These are phyloP conservation scores for Teinopalpus imperialis DNA, from an alignment of 2,888 invertebrate genomes.

Conservation along the genomic window DNA sequence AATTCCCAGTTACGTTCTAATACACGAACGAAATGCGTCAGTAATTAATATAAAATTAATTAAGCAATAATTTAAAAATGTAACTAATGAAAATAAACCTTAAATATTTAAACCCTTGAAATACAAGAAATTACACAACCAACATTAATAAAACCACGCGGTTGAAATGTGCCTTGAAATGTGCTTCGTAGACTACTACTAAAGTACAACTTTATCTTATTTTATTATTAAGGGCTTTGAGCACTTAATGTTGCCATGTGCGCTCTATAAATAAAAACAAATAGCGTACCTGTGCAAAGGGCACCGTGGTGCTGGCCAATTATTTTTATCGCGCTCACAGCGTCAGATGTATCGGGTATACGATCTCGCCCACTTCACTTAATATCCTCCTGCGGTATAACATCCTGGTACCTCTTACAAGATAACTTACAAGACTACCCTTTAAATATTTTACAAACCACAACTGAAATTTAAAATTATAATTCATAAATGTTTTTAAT, in stretches of 20 bases:
- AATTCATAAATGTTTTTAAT: too few relatives aligned
- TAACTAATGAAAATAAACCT: too few relatives aligned
- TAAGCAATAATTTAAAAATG: too few relatives aligned
- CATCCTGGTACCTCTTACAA: slow-evolving; percentile 66
- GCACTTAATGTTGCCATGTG: slow-evolving; percentile 41
- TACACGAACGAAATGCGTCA: too few relatives aligned
- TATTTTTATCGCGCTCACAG: slow-evolving; percentile 33
- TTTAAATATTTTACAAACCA: too few relatives aligned
- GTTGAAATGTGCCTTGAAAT: slow-evolving; percentile 1
- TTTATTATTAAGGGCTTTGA: slow-evolving; percentile 37
- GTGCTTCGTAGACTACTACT: background rate
- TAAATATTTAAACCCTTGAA: too few relatives aligned
- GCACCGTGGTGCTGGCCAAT: slow-evolving; percentile 43
- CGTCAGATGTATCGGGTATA: slow-evolving; percentile 27
- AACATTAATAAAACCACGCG: too few relatives aligned
- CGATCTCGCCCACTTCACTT: slow-evolving; percentile 28
- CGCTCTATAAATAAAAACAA: slow-evolving; percentile 46
- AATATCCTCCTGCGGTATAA: slow-evolving; percentile 44
- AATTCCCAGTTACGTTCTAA: too few relatives aligned
- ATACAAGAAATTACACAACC: too few relatives aligned
- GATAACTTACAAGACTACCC: slow-evolving; percentile 62
- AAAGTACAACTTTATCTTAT: slow-evolving; percentile 12
- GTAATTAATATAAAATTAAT: too few relatives aligned
- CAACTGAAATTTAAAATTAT: too few relatives aligned
- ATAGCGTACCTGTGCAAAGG: slow-evolving; percentile 45